A percentile compares a stretch with the other conserved stretches of the same genome.
Evolutionary conservation across 2,113 vertebrate genomes (phyloP).

Genomic region (Ondatra zibethicus): DNA sequence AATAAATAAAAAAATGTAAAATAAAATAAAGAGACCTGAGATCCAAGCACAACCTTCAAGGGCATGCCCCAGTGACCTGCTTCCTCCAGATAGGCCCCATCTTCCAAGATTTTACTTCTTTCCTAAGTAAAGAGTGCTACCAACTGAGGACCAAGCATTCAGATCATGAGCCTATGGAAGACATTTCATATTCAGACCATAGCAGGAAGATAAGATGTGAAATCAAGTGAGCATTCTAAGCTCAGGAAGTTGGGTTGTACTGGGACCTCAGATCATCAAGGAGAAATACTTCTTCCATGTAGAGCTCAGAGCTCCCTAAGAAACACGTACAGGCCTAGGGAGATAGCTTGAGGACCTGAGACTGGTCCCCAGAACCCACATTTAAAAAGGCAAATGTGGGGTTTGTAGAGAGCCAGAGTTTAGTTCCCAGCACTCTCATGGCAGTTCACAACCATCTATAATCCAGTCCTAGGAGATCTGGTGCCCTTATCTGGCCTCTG

Average conservation of each 20-base stretch:
- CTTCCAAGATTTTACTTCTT: background rate
- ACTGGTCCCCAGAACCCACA: no score
- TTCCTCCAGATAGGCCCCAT: background rate
- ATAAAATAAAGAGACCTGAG: background rate
- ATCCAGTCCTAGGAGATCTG: background rate
- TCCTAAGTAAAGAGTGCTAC: background rate
- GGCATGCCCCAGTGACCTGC: background rate
- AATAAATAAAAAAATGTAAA: background rate
- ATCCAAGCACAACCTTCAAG: background rate
- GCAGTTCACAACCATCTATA: background rate
- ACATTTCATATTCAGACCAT: background rate
- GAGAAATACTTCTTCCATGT: background rate
- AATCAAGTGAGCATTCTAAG: background rate
- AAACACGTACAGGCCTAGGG: background rate
- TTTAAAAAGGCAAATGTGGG: background rate
- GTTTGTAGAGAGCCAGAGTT: background rate
- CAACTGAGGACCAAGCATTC: background rate
- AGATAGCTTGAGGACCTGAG: background rate
- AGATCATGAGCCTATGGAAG: background rate
- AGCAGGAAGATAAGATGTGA: background rate
- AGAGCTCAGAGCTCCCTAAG: background rate
- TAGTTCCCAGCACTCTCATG: background rate
- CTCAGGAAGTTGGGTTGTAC: background rate
- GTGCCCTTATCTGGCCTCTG: background rate
- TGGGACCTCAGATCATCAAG: background rate